Base-by-base conservation (phyloP, 2,797 vertebrate species). In the Hapalemur alaotrensis region DNA sequence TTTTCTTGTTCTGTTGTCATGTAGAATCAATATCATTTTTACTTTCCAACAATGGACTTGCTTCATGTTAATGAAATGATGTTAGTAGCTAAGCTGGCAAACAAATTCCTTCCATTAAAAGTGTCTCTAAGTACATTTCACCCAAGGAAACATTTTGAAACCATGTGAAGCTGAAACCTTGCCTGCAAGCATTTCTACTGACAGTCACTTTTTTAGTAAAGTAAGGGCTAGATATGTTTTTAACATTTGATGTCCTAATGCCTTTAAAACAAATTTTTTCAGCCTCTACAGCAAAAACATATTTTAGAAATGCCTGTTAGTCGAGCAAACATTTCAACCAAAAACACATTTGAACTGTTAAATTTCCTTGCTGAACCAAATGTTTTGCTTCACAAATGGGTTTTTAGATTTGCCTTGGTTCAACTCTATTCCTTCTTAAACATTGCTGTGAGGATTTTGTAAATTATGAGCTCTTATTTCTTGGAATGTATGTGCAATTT, bases 301-400 rank as follows among this genome's bases (percentile, higher is more conserved):
- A 94, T 97, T 97, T 97, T 96, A 97, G 86, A 97, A 97, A 95
- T 82, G 89, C 67, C 79, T 98, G 93, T 92, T 91, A 93, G 94
- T 79, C 91, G 28, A 97, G 93, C 95, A 97, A 97, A 97, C 93
- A 97, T 96, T 97, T 96, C 65, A 94, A 94, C 57, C 69, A 61
- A 95, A 95, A 96, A 91, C 82, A 94, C 91, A 94, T 95, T 97
- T 97, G 92, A 96, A 93, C 89, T 97, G 96, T 95, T 96, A 95
- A 90, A 93, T 94, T 96, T 70, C 65, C 82, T 89, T 93, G 84
- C 93, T 82, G 69, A 93, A 96, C 84, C 92, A 97, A 96, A 89
- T 98, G 89, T 91, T 98, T 97, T 97, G 91, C 91, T 97, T 98
- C 78, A 87, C 79, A 97, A 97, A 88, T 93, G 43, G 43, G 48